These are phyloP conservation scores for Sclerurus mexicanus DNA, from an alignment of 2,113 vertebrate genomes.

Conservation along the genomic window DNA sequence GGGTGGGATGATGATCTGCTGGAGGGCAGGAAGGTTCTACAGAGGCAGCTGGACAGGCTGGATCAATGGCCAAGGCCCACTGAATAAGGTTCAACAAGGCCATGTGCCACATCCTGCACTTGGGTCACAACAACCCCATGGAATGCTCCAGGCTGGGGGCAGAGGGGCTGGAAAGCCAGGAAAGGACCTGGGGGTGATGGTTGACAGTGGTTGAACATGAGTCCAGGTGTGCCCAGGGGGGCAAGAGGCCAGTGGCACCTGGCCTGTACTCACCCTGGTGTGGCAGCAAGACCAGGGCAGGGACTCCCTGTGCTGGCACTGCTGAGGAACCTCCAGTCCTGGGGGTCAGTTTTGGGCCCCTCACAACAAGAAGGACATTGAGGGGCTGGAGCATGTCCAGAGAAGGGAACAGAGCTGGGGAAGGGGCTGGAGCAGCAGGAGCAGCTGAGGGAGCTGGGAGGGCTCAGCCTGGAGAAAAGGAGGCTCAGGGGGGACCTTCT, in stretches of 20 bases:
- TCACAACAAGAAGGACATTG: not conserved
- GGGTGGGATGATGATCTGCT: not conserved
- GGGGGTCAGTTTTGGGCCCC: not conserved
- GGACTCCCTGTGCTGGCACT: not conserved
- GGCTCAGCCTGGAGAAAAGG: not conserved
- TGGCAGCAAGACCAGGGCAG: not conserved
- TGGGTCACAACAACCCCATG: not conserved
- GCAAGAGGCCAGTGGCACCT: not conserved
- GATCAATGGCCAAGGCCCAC: not conserved
- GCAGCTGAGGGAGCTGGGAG: not conserved
- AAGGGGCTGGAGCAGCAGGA: not conserved
- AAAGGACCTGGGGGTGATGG: not conserved
- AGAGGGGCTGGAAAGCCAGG: not conserved
- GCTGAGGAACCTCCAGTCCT: not conserved
- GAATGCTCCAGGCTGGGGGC: not conserved
- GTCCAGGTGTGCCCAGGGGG: not conserved
- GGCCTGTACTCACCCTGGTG: not conserved
- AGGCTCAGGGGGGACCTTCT: not conserved
- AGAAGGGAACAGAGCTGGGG: not conserved
- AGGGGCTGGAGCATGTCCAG: not conserved
- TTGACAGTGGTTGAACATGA: not conserved
- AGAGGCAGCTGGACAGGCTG: not conserved
- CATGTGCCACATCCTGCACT: not conserved
- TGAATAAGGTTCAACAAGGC: not conserved
- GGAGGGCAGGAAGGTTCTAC: not conserved